phyloP scores from a whole-genome alignment of 1,140 invertebrate species.

The Pogonomyrmex californicus region DNA sequence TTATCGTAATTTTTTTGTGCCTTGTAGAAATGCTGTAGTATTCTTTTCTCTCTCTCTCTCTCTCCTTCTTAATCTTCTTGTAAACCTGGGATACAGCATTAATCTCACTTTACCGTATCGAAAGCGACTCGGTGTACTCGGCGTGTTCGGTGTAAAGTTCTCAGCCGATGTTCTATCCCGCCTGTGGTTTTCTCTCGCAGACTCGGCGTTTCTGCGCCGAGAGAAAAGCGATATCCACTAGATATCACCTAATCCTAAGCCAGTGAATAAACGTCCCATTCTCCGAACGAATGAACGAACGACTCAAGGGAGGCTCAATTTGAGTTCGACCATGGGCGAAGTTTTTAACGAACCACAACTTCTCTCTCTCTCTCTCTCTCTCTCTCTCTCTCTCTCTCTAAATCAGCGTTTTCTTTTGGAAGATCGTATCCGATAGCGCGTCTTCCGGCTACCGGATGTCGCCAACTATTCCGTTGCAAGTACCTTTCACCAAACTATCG shows the following conservation, averaged over 20 bases:
- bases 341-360: constrained; percentile 25
- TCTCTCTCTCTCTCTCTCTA: background rate
- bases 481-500: constrained; percentile 36
- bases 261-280: constrained; percentile 37
- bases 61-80: background rate
- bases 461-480: constrained; percentile 63
- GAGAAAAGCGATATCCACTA: constrained; percentile 24
- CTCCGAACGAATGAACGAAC: constrained; percentile 10
- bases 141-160: constrained; percentile 25
- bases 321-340: background rate
- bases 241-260: constrained; percentile 52
- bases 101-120: constrained; percentile 45
- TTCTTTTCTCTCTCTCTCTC: constrained; percentile 9
- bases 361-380: constrained; percentile 10
- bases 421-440: background rate
- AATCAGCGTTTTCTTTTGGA: constrained; percentile 17
- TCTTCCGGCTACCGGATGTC: constrained; percentile 57
- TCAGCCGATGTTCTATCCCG: constrained; percentile 12
- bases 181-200: constrained; percentile 23
- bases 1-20: background rate
- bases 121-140: background rate
- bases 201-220: background rate
- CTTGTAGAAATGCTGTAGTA: background rate
- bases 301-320: background rate
- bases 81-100: constrained; percentile 21